These are phyloP conservation scores for Psilopogon haemacephalus DNA, from an alignment of 2,113 vertebrate genomes.

Conservation along the genomic window DNA sequence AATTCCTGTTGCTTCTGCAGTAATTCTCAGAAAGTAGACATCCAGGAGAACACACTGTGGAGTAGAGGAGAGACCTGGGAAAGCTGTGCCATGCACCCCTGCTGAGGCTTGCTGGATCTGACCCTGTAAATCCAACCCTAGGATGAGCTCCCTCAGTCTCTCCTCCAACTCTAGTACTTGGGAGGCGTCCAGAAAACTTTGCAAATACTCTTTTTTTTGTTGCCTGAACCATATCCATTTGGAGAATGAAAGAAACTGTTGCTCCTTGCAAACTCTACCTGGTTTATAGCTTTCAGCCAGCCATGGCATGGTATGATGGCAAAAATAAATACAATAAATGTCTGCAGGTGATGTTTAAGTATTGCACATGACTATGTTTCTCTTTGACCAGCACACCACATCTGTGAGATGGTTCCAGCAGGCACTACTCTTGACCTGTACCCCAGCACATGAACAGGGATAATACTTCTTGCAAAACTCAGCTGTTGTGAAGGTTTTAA, in stretches of 20 bases:
- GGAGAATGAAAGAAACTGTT: neutral
- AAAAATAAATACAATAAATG: too few species aligned
- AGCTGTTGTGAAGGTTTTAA: neutral
- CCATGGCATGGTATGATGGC: fast-evolving
- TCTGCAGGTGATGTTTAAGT: too few species aligned
- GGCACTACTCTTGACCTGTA: neutral
- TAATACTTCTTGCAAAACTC: neutral
- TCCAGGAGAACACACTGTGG: neutral
- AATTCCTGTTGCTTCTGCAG: neutral
- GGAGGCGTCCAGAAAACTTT: neutral
- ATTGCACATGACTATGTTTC: neutral
- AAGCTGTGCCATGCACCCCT: neutral
- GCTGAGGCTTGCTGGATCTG: neutral
- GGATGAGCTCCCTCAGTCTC: neutral
- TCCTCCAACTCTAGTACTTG: neutral
- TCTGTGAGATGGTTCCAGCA: neutral
- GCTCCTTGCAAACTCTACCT: fast-evolving
- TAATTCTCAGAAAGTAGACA: neutral
- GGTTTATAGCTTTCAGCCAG: neutral
- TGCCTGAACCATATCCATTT: neutral
- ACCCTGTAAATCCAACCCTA: neutral
- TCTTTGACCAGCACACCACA: neutral
- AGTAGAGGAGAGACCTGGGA: neutral
- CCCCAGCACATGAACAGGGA: neutral
- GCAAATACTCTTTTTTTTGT: neutral